Base-by-base conservation (phyloP, 2,797 vertebrate species). In the Anguilla anguilla region DNA sequence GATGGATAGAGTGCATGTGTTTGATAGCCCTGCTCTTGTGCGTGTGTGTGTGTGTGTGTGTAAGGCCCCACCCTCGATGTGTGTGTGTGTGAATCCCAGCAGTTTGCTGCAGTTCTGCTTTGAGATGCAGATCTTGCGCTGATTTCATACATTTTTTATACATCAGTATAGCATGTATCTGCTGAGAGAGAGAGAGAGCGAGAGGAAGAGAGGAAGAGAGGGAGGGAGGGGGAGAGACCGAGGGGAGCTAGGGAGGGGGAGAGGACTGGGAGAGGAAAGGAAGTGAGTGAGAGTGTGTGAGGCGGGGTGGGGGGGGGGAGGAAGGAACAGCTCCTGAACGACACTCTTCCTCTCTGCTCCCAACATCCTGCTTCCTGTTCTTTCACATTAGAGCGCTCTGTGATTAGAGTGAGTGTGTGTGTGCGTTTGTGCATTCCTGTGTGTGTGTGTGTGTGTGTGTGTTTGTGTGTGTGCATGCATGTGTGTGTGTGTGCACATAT, bases 171-270 rank as follows among this genome's bases (percentile, higher is more conserved):
- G 39, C 19, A 81, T 81, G 43, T 25, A 2, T 46, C 77, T 81
- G 39, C 77, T 9, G 77, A 11, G 77, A 4, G 31, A 64, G 51
- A 88, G 74, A 87, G 35, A 25, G 43, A 49, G 15, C 2, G 43
- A 49, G 77, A 46, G 77, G 39, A 15, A 81, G 35, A 51, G 39
- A 31, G 31, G 35, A 35, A 35, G 89, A 19, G 7, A 11, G 57
- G 69, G 88, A 89, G 87, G 67, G 86, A 61, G 86, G 51, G 81
- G 89, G 85, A 74, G 67, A 53, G 53, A 64, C 31, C 81, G 31
- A 49, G 25, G 83, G 61, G 10, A 15, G 86, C 57, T 0, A 5
- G 57, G 11, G 11, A 5, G 57, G 10, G 2, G 53, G 57, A 59
- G 19, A 59, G 57, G 57, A 59, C 11, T 59, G 69, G 22, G 39